Evolutionary conservation across 2,888 invertebrate genomes (phyloP).

Genomic region (Drosophila monieri): DNA sequence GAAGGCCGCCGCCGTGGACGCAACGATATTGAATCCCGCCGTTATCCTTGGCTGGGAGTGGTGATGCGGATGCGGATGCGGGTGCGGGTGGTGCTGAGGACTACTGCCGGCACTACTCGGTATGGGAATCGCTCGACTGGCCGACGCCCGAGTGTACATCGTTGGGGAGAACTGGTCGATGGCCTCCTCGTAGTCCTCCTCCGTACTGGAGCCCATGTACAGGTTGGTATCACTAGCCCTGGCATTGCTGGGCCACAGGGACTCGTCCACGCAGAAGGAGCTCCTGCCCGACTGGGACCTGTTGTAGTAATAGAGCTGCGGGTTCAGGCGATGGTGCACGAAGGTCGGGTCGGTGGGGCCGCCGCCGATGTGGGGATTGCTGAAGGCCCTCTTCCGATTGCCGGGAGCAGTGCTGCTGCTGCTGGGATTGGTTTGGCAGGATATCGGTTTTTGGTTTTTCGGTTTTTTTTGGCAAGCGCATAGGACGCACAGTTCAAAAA

Average conservation of each 20-base stretch:
- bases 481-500: conserved; percentile 31
- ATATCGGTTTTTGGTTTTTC: neutral
- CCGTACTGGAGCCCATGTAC: conserved; percentile 29
- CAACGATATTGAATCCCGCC: neutral
- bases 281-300: conserved; percentile 72
- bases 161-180: conserved; percentile 80
- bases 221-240: conserved; percentile 56
- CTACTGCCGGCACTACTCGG: conserved; percentile 77
- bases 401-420: conserved; percentile 49
- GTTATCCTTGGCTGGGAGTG: conserved; percentile 8
- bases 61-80: conserved; percentile 45
- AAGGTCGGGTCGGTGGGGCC: conserved; percentile 27
- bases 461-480: conserved; percentile 29
- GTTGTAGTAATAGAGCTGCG: conserved; percentile 71
- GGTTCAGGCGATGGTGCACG: conserved; percentile 48
- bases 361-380: conserved; percentile 77
- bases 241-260: conserved; percentile 74
- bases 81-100: conserved; percentile 62
- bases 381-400: conserved; percentile 80
- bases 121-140: conserved; percentile 77
- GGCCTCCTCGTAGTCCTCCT: conserved; percentile 72
- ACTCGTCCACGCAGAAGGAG: conserved; percentile 76
- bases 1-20: conserved; percentile 54
- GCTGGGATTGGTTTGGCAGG: neutral
- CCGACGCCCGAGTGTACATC: conserved; percentile 55